phyloP scores from a whole-genome alignment of 2,113 vertebrate genomes.

The Gnathonemus echidnorhynchus region DNA sequence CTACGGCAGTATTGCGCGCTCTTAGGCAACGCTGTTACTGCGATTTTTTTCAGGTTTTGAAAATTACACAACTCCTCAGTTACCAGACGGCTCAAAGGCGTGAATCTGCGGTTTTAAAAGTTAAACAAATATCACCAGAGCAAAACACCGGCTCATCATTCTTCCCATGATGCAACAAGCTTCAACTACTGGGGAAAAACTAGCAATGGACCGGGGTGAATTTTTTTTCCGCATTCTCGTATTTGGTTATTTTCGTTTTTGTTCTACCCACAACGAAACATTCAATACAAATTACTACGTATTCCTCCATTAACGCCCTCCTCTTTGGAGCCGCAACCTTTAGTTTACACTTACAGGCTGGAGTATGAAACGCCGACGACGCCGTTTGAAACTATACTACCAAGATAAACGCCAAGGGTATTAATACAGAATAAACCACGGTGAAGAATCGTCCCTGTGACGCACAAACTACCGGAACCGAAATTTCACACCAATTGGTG shows the following conservation, averaged over 20 bases:
- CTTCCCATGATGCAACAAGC: neutral
- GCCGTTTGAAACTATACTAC: neutral
- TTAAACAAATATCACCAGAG: neutral
- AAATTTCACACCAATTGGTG: neutral
- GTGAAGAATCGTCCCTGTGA: neutral
- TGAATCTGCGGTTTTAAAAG: neutral
- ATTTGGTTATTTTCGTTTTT: neutral
- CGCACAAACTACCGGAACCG: neutral
- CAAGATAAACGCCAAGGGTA: neutral
- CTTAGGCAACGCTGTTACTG: neutral
- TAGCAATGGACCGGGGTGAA: neutral
- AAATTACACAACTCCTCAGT: neutral
- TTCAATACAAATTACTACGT: neutral
- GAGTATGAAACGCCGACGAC: neutral
- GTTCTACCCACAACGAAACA: neutral
- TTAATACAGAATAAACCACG: neutral
- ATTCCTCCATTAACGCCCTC: neutral
- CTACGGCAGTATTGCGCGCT: neutral
- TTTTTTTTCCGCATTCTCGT: neutral
- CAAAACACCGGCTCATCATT: neutral
- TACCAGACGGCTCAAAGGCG: neutral
- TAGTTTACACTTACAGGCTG: neutral
- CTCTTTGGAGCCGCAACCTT: neutral
- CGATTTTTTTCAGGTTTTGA: neutral
- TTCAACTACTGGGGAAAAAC: neutral